These are phyloP conservation scores for Penelope pileata DNA, from an alignment of 2,113 vertebrate genomes.

Conservation along the genomic window DNA sequence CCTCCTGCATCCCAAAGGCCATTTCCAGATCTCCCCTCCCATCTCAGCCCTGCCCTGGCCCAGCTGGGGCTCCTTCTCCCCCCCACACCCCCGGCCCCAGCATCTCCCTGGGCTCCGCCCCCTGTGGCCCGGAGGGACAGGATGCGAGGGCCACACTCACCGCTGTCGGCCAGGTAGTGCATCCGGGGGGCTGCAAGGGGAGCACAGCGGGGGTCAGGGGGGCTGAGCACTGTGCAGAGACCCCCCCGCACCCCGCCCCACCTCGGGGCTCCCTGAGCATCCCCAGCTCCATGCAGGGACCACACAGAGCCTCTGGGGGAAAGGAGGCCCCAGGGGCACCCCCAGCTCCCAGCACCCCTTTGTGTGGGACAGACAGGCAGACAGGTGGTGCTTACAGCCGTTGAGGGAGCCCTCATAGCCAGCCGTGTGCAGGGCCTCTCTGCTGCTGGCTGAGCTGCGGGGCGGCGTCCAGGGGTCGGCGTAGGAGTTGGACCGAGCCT, in stretches of 20 bases:
- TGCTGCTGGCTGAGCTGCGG: slow-evolving; percentile 93
- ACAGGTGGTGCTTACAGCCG: slow-evolving; percentile 87
- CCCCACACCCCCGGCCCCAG: not conserved
- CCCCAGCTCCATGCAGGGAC: not conserved
- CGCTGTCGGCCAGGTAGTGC: slow-evolving; percentile 88
- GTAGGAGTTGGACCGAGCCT: slow-evolving; percentile 94
- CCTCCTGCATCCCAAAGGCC: not conserved
- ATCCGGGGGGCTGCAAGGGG: slow-evolving; percentile 85
- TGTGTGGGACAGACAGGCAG: rapidly evolving
- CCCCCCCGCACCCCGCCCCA: rapidly evolving
- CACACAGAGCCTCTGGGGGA: not conserved
- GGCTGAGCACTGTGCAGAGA: rapidly evolving
- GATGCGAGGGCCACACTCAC: slow-evolving; percentile 75
- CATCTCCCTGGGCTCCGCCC: not conserved
- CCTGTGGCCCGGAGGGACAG: not conserved
- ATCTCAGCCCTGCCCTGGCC: not conserved
- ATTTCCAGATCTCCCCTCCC: not conserved
- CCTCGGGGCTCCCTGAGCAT: not conserved
- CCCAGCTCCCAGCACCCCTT: not conserved
- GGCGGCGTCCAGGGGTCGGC: slow-evolving; percentile 95
- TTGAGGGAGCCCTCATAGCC: slow-evolving; percentile 93
- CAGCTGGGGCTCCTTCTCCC: not conserved
- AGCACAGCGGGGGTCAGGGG: slow-evolving; percentile 10
- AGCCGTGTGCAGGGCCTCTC: slow-evolving; percentile 90
- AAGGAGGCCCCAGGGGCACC: not conserved